Base-by-base conservation (phyloP, 2,797 vertebrate species). In the Hapalemur alaotrensis region DNA sequence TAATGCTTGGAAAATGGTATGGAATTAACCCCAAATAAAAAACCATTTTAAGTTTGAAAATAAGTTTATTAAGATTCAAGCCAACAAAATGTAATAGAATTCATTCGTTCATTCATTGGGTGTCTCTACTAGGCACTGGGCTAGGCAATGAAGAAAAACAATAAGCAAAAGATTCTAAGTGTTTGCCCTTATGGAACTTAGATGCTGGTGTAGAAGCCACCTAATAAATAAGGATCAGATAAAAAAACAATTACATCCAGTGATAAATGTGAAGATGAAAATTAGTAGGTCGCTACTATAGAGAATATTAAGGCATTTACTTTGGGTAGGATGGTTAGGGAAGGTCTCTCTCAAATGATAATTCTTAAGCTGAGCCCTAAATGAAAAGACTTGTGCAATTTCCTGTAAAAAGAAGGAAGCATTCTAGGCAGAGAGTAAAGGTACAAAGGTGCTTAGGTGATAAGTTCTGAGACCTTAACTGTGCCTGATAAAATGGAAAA, bases 41-140 rank as follows among this genome's bases (percentile, higher is more conserved):
- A 73, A 46, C 63, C 46, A 54, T 41, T 69, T 84, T 57, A 82
- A 61, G 7, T 54, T 84, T 88, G 52, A 78, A 79, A 89, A 78
- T 78, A 94, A 57, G 86, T 54, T 69, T 86, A 48, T 76, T 48
- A 72, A 86, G 35, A 87, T 57, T 93, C 28, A 87, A 92, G 22
- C 17, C 13, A 67, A 75, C 30, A 88, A 72, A 87, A 72, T 35
- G 2, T 38, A 91, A 52, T 22, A 73, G 14, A 28, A 73, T 80
- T 88, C 25, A 73, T 46, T 75, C 32, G 70, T 65, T 93, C 35
- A 67, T 52, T 78, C 35, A 69, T 4, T 61, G 52, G 13, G 13
- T 69, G 28, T 72, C 32, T 72, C 4, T 46, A 41, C 32, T 28
- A 70, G 54, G 38, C 11, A 30, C 17, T 48, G 67, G 28, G 11